Conservation (phyloP, 2,797 vertebrate genomes). For the Natrix natrix region DNA sequence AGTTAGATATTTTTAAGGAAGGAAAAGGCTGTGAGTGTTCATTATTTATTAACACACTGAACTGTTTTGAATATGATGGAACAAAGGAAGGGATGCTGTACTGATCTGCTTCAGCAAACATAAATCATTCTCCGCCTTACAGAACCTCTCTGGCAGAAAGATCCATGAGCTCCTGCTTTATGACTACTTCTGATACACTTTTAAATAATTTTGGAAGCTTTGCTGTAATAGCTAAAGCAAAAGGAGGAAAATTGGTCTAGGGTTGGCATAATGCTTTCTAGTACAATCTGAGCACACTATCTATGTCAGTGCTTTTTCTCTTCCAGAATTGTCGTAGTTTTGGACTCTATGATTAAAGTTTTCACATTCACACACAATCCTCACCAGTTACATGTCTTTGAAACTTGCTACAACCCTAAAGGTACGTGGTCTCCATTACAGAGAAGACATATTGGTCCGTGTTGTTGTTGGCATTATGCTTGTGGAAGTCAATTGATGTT, state of each 20-base stretch:
- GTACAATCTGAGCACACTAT: background rate
- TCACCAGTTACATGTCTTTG: slow-evolving; percentile 97
- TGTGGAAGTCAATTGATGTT: background rate
- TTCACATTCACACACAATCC: slow-evolving; percentile 99
- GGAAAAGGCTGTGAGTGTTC: background rate
- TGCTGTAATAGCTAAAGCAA: background rate
- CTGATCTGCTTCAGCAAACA: background rate
- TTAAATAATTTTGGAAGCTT: slow-evolving; percentile 37
- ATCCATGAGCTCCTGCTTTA: background rate
- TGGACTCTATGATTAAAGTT: slow-evolving; percentile 99
- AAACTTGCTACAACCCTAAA: slow-evolving; percentile 99
- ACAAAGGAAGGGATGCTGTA: background rate
- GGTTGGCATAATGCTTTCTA: background rate
- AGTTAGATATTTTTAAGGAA: background rate
- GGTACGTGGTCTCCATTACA: slow-evolving; percentile 68
- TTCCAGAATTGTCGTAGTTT: slow-evolving; percentile 93
- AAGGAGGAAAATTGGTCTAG: background rate
- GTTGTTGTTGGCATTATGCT: rapidly evolving
- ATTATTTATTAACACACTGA: background rate
- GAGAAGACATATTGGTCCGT: background rate
- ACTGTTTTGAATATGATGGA: background rate
- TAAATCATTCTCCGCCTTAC: background rate
- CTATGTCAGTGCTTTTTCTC: slow-evolving; percentile 19
- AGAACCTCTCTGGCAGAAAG: no score
- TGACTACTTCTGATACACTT: background rate